Evolutionary conservation across 2,113 vertebrate genomes (phyloP).

Genomic region (Melospiza georgiana): DNA sequence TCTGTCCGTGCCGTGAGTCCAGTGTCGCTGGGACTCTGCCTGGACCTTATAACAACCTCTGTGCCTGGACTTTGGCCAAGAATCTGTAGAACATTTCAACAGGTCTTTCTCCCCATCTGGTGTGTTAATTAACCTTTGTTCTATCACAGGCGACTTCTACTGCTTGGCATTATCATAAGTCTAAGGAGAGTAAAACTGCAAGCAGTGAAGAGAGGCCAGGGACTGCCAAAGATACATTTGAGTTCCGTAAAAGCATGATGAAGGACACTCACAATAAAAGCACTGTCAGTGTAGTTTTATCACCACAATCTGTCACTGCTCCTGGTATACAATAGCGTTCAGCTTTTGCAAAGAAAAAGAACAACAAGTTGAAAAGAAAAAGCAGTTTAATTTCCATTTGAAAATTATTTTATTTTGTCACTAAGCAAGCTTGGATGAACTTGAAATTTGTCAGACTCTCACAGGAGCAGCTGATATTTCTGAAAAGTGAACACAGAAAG

Average conservation of each 20-base stretch:
- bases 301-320: neutral
- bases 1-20: fast-evolving
- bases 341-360: neutral
- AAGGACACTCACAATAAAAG: constrained; percentile 3
- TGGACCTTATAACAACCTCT: neutral
- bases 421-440: neutral
- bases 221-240: neutral
- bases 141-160: neutral
- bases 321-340: neutral
- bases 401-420: neutral
- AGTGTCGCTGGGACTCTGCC: neutral
- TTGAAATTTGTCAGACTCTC: neutral
- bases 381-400: neutral
- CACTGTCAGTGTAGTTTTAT: neutral
- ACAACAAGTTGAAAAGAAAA: neutral
- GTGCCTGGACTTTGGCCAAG: constrained; percentile 6
- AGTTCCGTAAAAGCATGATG: neutral
- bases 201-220: neutral
- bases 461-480: neutral
- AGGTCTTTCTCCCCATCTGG: constrained; percentile 17
- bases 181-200: neutral
- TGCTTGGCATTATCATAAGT: neutral
- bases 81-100: constrained; percentile 27
- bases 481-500: neutral
- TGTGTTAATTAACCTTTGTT: constrained; percentile 46